Evolutionary conservation across 2,113 vertebrate genomes (phyloP).

Genomic region (Noctilio leporinus): DNA sequence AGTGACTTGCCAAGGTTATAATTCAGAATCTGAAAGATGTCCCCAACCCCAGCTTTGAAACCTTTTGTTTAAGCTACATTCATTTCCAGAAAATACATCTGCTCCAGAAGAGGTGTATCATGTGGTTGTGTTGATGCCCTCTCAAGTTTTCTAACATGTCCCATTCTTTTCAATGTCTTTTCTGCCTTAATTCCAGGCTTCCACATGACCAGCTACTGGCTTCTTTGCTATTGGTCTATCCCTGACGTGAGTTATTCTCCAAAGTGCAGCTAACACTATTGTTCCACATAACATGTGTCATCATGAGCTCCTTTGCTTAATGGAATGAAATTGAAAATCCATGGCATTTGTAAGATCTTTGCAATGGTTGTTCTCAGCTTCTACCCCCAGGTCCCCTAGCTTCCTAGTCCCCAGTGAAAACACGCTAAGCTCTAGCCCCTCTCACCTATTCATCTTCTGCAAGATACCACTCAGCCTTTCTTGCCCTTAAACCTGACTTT

Average conservation of each 20-base stretch:
- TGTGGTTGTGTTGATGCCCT: neutral
- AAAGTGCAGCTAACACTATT: neutral
- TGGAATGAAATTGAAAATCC: neutral
- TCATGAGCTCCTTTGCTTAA: no score
- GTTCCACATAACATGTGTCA: neutral
- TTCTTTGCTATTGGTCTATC: neutral
- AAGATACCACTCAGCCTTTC: neutral
- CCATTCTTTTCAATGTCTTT: neutral
- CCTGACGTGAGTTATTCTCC: neutral
- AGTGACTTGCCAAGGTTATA: no score
- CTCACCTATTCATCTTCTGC: neutral
- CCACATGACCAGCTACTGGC: neutral
- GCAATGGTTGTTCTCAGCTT: neutral
- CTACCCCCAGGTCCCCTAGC: rapidly evolving
- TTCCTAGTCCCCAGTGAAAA: neutral
- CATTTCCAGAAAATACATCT: neutral
- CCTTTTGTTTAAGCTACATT: neutral
- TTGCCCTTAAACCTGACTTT: neutral
- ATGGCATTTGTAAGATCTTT: neutral
- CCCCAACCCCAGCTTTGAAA: neutral
- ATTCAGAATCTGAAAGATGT: neutral
- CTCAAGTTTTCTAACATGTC: no score
- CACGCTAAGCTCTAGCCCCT: neutral
- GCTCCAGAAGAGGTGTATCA: neutral
- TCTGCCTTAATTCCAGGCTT: neutral